A percentile compares a stretch with the other conserved stretches of the same genome.
phyloP scores from a whole-genome alignment of 2,888 invertebrate genomes.

The Spodoptera picta region DNA sequence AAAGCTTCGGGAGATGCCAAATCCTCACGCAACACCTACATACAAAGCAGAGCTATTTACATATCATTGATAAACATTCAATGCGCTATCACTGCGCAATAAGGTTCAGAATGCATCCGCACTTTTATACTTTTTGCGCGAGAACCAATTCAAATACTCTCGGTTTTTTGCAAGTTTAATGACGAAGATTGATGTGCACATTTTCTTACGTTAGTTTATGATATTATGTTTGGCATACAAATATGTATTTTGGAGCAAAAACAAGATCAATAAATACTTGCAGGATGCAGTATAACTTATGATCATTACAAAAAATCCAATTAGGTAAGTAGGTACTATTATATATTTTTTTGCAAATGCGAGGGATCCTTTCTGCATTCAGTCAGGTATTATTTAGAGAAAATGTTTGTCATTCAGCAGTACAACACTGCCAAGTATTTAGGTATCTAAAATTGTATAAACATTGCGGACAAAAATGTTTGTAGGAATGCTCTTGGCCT shows the following conservation, averaged over 20 bases:
- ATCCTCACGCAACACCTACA: conserved; percentile 44
- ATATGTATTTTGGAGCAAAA: conserved; percentile 14
- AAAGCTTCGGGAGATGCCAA: conserved; percentile 48
- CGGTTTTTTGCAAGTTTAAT: conserved; percentile 38
- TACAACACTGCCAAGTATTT: conserved; percentile 12
- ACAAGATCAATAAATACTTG: conserved; percentile 8
- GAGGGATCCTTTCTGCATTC: not conserved
- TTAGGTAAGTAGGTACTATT: too few species aligned
- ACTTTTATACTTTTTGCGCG: conserved; percentile 27
- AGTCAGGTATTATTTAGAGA: conserved; percentile 47
- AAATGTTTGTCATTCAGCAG: conserved; percentile 25
- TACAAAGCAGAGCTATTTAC: conserved; percentile 45
- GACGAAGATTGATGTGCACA: conserved; percentile 43
- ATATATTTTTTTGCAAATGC: too few species aligned
- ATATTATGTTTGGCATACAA: conserved; percentile 16
- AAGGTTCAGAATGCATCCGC: conserved; percentile 49
- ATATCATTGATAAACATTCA: conserved; percentile 51
- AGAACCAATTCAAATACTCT: conserved; percentile 32
- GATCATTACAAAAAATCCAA: too few species aligned
- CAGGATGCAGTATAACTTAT: conserved; percentile 1
- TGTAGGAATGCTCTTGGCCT: too few species aligned
- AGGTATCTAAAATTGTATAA: too few species aligned
- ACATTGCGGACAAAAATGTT: too few species aligned
- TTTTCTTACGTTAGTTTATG: conserved; percentile 28
- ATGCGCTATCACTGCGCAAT: conserved; percentile 32